Percentiles rank a stretch among this genome's conserved stretches.
These are phyloP conservation scores for Chydorus sphaericus DNA, from an alignment of 2,888 invertebrate species.

Conservation along the genomic window DNA sequence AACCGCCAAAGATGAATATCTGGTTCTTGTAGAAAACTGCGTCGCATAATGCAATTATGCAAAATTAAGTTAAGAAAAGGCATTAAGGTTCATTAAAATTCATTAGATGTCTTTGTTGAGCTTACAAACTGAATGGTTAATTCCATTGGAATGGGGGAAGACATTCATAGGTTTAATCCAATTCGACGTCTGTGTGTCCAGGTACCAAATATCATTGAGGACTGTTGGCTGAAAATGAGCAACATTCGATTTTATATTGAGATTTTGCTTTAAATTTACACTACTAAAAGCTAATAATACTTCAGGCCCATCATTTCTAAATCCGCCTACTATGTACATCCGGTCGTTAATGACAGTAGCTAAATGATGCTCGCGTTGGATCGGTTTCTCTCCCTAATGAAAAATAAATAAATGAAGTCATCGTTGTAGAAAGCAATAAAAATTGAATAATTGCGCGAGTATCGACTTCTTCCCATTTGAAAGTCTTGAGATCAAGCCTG, in stretches of 20 bases:
- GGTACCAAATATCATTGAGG: slow-evolving; percentile 53
- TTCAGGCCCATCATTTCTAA: slow-evolving; percentile 57
- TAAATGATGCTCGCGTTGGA: slow-evolving; percentile 76
- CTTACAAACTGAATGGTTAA: slow-evolving; percentile 86
- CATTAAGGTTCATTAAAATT: background rate
- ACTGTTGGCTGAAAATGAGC: slow-evolving; percentile 42
- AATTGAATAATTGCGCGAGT: slow-evolving; percentile 28
- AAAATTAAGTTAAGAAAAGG: slow-evolving; percentile 16
- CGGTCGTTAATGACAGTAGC: slow-evolving; percentile 56
- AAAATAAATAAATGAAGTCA: background rate
- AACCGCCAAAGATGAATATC: slow-evolving; percentile 83
- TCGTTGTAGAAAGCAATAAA: background rate
- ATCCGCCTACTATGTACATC: slow-evolving; percentile 83
- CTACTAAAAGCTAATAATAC: slow-evolving; percentile 30
- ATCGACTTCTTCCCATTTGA: slow-evolving; percentile 51
- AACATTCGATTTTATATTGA: background rate
- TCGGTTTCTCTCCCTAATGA: slow-evolving; percentile 47
- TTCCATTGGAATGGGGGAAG: slow-evolving; percentile 52
- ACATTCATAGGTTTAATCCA: slow-evolving; percentile 54
- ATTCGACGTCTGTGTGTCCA: slow-evolving; percentile 50
- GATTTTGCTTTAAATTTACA: slow-evolving; percentile 14
- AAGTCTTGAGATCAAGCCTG: slow-evolving; percentile 52
- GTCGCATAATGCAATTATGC: too few species aligned
- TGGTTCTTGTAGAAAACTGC: slow-evolving; percentile 58
- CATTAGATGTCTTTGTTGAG: slow-evolving; percentile 14